A percentile compares a stretch with the other conserved stretches of the same genome.
These are phyloP conservation scores for Dendrolimus pini DNA, from an alignment of 2,888 invertebrate genomes.

Conservation along the genomic window DNA sequence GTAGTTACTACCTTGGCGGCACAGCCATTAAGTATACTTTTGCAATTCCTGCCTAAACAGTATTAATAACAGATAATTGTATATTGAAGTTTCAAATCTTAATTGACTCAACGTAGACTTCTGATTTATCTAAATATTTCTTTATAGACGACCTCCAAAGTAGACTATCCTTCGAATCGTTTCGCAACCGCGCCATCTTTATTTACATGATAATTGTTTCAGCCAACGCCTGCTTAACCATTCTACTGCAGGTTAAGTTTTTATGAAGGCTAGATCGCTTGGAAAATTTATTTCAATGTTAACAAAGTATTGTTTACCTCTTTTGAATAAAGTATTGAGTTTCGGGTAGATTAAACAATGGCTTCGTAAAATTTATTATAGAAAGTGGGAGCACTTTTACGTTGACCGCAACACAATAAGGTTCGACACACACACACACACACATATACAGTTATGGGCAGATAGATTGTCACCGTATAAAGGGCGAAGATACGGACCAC, in stretches of 20 bases:
- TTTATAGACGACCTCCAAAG: conserved; percentile 19
- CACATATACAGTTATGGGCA: neutral
- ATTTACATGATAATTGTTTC: conserved; percentile 31
- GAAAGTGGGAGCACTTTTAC: conserved; percentile 54
- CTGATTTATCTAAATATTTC: neutral
- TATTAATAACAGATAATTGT: neutral
- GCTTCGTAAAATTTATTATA: conserved; percentile 26
- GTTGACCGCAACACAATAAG: conserved; percentile 2
- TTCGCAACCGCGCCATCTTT: conserved; percentile 23
- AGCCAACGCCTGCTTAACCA: conserved; percentile 13
- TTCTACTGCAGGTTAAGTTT: neutral
- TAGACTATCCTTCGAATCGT: conserved; percentile 22
- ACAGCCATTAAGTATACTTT: neutral
- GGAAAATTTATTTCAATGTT: neutral
- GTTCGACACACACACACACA: neutral
- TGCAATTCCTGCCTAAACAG: conserved; percentile 5
- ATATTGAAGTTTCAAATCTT: no score
- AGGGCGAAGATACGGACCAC: conserved; percentile 27
- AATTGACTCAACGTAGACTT: no score
- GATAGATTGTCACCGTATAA: conserved; percentile 27
- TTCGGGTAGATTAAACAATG: conserved; percentile 6
- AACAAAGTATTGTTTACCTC: neutral
- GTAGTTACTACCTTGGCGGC: no score
- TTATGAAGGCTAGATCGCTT: neutral
- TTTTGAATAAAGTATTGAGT: neutral